Conservation (phyloP, 2,797 vertebrate species). For the Anas flavirostris region DNA sequence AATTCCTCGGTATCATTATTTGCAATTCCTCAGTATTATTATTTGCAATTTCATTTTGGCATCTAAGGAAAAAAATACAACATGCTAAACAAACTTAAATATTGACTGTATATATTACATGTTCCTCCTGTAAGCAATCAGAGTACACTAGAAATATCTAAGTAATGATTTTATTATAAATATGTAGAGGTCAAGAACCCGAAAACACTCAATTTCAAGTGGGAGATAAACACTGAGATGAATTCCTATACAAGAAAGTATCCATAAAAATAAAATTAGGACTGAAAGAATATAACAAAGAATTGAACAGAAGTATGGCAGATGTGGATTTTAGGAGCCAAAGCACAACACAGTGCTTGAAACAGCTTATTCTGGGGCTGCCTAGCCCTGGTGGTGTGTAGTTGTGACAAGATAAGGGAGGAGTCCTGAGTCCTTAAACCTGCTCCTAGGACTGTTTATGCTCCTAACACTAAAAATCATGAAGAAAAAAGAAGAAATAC, state of each 20-base stretch:
- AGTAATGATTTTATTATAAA: not conserved
- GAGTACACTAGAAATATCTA: not conserved
- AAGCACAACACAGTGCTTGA: not conserved
- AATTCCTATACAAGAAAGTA: constrained; percentile 4
- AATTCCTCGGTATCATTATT: not conserved
- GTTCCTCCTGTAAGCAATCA: not conserved
- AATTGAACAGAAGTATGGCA: not conserved
- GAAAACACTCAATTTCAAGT: not conserved
- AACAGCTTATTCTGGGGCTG: not conserved
- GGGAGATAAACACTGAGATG: constrained; percentile 6
- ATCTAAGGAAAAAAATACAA: not conserved
- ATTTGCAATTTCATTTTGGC: not conserved
- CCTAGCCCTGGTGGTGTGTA: not conserved
- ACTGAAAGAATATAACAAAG: not conserved
- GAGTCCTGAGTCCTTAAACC: not conserved
- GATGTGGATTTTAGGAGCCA: not conserved
- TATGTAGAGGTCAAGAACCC: not conserved
- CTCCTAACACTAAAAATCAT: not conserved
- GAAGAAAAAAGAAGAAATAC: not conserved
- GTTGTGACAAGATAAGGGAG: not conserved
- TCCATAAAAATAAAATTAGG: not conserved
- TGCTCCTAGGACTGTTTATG: not conserved
- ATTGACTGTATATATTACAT: not conserved
- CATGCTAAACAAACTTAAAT: not conserved
- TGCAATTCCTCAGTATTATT: not conserved